Evolutionary conservation across 2,113 vertebrate species (phyloP).

Genomic region (Meriones unguiculatus): DNA sequence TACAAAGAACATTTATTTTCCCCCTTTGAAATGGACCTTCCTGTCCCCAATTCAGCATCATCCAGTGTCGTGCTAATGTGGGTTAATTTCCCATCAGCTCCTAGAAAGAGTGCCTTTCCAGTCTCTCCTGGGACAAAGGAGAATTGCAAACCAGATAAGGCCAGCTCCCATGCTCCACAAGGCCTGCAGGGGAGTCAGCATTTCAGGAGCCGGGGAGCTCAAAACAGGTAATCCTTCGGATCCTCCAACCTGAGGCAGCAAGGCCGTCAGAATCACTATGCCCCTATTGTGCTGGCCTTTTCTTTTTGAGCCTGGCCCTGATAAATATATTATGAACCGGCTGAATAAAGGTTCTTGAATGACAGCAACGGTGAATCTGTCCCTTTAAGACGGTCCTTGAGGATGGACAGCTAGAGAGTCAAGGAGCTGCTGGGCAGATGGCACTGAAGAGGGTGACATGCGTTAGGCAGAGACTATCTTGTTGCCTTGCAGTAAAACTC

Average conservation of each 20-base stretch:
- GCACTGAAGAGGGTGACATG: constrained; percentile 16
- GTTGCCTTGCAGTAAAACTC: neutral
- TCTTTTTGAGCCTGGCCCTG: neutral
- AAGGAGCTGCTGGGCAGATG: constrained; percentile 63
- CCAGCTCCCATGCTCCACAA: neutral
- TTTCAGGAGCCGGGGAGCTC: neutral
- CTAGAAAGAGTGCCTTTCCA: constrained; percentile 75
- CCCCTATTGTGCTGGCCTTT: neutral
- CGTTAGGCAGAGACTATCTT: neutral
- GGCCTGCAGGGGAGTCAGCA: neutral
- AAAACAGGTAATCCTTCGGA: neutral
- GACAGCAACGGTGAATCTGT: neutral
- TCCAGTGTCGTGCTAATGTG: constrained; percentile 55
- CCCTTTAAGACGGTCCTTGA: constrained; percentile 66
- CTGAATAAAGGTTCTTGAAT: neutral
- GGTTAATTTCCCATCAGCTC: constrained; percentile 71
- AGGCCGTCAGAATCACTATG: neutral
- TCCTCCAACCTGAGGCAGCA: neutral
- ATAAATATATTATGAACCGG: neutral
- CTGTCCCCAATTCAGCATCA: constrained; percentile 72
- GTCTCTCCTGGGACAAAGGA: neutral
- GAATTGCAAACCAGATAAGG: constrained; percentile 43
- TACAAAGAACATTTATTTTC: constrained; percentile 65
- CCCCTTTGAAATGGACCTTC: constrained; percentile 67
- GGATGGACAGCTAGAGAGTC: constrained; percentile 1